Percentiles rank a stretch among this genome's conserved stretches.
These are phyloP conservation scores for Ascidia mentula DNA, from an alignment of 23 tunicate genomes.

Conservation along the genomic window DNA sequence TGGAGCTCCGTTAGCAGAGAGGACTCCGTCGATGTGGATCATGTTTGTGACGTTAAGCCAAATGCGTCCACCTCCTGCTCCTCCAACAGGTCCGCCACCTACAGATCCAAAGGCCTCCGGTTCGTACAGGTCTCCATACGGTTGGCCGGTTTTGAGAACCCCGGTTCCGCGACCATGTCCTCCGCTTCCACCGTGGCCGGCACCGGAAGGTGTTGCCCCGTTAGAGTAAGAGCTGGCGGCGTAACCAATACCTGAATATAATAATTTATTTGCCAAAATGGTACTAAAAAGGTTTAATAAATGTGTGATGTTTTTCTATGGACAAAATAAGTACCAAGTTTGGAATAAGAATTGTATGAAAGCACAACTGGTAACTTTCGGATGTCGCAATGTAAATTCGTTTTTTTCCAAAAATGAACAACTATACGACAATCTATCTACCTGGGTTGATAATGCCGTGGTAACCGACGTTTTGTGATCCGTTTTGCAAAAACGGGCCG, in stretches of 20 bases:
- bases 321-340: no score
- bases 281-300: no score
- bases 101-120: constrained; percentile 31
- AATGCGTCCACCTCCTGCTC: constrained; percentile 29
- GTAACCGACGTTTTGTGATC: constrained; percentile 15
- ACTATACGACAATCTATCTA: no score
- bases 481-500: constrained; percentile 1
- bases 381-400: no score
- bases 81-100: constrained; percentile 20
- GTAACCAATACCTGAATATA: constrained; percentile 8
- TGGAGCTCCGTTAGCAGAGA: constrained; percentile 21
- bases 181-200: constrained; percentile 38
- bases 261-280: no score
- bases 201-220: constrained; percentile 16
- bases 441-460: constrained; percentile 43
- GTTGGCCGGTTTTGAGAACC: constrained; percentile 24
- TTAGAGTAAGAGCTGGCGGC: not conserved
- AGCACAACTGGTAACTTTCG: no score
- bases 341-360: no score
- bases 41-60: constrained; percentile 33
- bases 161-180: constrained; percentile 37
- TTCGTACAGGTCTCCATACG: constrained; percentile 31
- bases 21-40: constrained; percentile 29
- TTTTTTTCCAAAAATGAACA: no score
- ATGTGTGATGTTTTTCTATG: no score